Percentiles rank a stretch among this genome's conserved stretches.
phyloP scores from a whole-genome alignment of 2,113 vertebrate species.

The Dipodomys ordii region DNA sequence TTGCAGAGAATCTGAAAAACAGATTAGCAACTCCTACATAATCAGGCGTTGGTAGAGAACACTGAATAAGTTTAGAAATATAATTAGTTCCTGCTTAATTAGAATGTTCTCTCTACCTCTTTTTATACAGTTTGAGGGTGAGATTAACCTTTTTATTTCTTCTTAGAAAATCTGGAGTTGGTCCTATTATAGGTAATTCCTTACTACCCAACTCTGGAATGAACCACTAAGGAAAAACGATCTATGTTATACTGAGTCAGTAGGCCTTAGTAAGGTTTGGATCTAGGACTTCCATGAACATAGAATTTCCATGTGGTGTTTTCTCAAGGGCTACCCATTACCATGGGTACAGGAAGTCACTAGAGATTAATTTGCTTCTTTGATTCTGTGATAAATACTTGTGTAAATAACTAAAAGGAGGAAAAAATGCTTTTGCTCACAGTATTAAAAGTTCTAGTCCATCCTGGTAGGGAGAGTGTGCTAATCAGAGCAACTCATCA shows the following conservation, averaged over 20 bases:
- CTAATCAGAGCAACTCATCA: no score
- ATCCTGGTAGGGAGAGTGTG: neutral
- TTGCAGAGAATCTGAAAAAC: constrained; percentile 42
- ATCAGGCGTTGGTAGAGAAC: constrained; percentile 38
- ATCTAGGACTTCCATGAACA: constrained; percentile 1
- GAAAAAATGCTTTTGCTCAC: neutral
- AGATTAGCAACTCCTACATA: constrained; percentile 48
- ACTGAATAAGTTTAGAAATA: constrained; percentile 45
- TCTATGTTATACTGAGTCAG: neutral
- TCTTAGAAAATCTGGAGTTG: constrained; percentile 43
- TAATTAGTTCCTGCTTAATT: constrained; percentile 52
- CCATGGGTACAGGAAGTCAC: constrained; percentile 13
- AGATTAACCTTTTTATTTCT: constrained; percentile 34
- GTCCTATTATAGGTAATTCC: constrained; percentile 1
- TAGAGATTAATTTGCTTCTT: neutral
- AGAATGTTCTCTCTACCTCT: constrained; percentile 65
- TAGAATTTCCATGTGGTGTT: neutral
- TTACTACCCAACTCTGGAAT: constrained; percentile 11
- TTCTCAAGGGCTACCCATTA: neutral
- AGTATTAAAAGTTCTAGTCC: neutral
- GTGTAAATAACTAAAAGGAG: neutral
- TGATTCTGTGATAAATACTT: neutral
- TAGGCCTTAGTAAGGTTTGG: neutral
- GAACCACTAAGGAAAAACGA: constrained; percentile 22
- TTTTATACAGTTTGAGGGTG: constrained; percentile 13